Base-by-base conservation (phyloP, 2,797 vertebrate genomes). In the Malacoctenus gilli region DNA sequence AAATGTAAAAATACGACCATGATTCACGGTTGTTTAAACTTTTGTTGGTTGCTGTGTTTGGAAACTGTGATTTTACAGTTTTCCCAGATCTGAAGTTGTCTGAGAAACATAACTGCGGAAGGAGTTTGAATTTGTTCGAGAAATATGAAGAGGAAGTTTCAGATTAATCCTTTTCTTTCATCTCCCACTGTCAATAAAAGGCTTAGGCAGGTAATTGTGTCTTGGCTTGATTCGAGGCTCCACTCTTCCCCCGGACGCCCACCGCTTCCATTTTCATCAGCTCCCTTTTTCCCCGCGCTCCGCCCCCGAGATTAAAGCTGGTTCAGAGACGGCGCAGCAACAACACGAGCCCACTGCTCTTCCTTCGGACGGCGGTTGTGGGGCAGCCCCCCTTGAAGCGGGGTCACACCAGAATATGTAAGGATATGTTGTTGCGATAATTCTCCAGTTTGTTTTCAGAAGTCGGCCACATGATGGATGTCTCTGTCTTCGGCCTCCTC, bases 171-270 rank as follows among this genome's bases (percentile, higher is more conserved):
- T 23, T 21, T 7, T 6, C 14, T 13, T 0, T 54, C 20, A 8
- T 23, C 40, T 10, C 38, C 14, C 44, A 32, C n/a, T 2, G 10
- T 52, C 6, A 14, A 72, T 69, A 51, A 75, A 59, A 41, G 54
- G 46, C 53, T 69, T 13, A 50, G 60, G 42, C 56, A 38, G 53
- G 63, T 53, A 57, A 68, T 54, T 55, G 47, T 36, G 40, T 59
- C 50, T 41, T 14, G 6, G 25, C 25, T 4, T 7, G 35, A 2
- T 16, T 19, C 9, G 12, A 1, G 10, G 19, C 16, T 1, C 11
- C 55, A 0, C n/a, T n/a, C n/a, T n/a, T n/a, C n/a, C n/a, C n/a
- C n/a, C n/a, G n/a, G n/a, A n/a, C n/a, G n/a, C 52, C 46, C 41
- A 68, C 46, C 35, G 16, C 39, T 50, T 40, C 23, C 40, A 11